Conservation (phyloP, 2,888 invertebrate species). For the Esperia sulphurella region DNA sequence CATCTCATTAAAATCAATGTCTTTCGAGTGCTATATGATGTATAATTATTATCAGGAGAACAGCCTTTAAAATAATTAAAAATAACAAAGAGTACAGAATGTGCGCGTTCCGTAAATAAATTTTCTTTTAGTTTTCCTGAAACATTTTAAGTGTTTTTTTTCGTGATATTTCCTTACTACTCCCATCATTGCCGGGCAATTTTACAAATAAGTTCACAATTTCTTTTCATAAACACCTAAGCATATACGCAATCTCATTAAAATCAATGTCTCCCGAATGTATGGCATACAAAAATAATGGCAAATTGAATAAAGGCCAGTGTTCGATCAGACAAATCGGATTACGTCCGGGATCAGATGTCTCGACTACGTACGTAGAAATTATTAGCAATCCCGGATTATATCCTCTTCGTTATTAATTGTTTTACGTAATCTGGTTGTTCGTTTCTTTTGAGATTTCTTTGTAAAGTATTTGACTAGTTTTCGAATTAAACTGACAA, state of each 20-base stretch:
- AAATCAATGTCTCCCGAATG: constrained; percentile 66
- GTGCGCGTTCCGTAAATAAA: no score
- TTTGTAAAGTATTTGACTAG: background rate
- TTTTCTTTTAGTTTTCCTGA: no score
- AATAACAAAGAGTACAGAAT: no score
- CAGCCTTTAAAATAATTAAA: no score
- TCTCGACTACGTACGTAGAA: constrained; percentile 43
- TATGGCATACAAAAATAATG: constrained; percentile 57
- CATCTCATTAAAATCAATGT: constrained; percentile 75
- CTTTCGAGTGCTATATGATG: constrained; percentile 37
- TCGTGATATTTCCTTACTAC: no score
- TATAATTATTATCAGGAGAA: no score
- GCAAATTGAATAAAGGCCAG: constrained; percentile 64
- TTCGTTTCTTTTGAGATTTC: constrained; percentile 10
- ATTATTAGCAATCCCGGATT: constrained; percentile 62
- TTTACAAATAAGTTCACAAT: no score
- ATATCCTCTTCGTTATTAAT: constrained; percentile 57
- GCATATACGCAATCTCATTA: constrained; percentile 56
- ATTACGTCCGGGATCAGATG: constrained; percentile 72
- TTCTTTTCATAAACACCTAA: no score
- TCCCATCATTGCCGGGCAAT: no score
- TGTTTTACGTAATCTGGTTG: constrained; percentile 36
- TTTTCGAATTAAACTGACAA: no score
- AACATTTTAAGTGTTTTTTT: no score
- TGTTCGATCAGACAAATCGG: constrained; percentile 73